These are phyloP conservation scores for Diadema setosum DNA, from an alignment of 35 echinoderm and acorn worm genomes.

Conservation along the genomic window DNA sequence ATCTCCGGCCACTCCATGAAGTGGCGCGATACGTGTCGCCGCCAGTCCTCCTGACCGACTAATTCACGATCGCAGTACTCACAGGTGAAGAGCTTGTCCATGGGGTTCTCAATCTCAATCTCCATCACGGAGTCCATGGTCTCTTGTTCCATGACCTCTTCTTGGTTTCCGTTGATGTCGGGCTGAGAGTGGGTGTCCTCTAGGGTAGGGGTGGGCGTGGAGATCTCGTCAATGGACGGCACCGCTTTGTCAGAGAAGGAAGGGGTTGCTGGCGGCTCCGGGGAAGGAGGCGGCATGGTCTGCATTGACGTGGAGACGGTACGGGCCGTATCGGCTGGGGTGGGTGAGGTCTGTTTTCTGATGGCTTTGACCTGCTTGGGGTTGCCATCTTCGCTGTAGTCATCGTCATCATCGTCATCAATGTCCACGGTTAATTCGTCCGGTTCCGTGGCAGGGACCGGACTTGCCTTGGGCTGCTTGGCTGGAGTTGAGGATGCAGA, in stretches of 20 bases:
- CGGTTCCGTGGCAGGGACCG: not conserved
- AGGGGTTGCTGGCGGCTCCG: not conserved
- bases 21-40: constrained; percentile 49
- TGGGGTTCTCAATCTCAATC: constrained; percentile 12
- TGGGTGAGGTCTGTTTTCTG: not conserved
- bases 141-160: not conserved
- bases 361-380: not conserved
- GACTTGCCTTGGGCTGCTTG: not conserved
- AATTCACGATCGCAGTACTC: constrained; percentile 57
- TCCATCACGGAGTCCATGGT: not conserved
- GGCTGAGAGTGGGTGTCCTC: not conserved
- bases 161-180: not conserved
- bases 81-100: constrained; percentile 43
- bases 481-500: not conserved
- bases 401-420: not conserved
- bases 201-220: not conserved
- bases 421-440: not conserved
- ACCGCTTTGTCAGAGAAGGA: not conserved
- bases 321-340: not conserved
- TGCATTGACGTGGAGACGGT: not conserved
- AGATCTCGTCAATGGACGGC: not conserved
- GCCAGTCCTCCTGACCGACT: constrained; percentile 54
- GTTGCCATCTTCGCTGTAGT: not conserved
- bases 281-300: not conserved
- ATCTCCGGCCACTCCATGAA: constrained; percentile 84